Conservation (phyloP, 2,888 invertebrate species). For the Smittia aterrima region DNA sequence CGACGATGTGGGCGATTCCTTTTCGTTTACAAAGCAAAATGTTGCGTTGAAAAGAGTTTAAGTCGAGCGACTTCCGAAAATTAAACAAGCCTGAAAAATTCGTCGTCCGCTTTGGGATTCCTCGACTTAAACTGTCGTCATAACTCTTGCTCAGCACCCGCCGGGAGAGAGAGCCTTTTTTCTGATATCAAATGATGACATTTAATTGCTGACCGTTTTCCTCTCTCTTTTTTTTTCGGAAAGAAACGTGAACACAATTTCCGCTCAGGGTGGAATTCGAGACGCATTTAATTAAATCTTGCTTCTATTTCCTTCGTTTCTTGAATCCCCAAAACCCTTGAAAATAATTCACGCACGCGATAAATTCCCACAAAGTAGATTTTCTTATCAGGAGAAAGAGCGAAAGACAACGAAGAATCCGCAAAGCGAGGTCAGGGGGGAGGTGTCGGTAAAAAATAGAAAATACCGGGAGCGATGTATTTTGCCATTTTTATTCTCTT, state of each 20-base stretch:
- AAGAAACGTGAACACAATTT: not conserved
- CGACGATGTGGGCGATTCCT: not conserved
- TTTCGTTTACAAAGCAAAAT: too few relatives aligned
- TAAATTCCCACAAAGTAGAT: constrained; percentile 4
- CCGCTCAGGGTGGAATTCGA: not conserved
- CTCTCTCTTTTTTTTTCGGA: not conserved
- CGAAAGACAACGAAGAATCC: not conserved
- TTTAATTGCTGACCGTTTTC: constrained; percentile 15
- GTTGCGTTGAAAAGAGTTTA: too few relatives aligned
- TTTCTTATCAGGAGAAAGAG: not conserved
- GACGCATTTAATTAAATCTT: constrained; percentile 14
- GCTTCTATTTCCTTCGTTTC: not conserved
- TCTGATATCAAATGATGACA: constrained; percentile 16
- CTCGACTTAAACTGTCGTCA: not conserved
- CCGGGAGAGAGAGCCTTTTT: not conserved
- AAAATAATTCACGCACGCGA: not conserved
- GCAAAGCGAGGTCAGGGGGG: not conserved
- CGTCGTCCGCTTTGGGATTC: not conserved
- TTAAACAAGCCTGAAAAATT: not conserved
- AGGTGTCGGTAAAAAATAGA: not conserved
- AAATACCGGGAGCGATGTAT: not conserved
- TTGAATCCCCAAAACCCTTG: too few relatives aligned
- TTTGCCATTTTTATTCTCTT: not conserved
- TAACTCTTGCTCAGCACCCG: not conserved
- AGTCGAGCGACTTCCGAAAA: not conserved